phyloP scores from a whole-genome alignment of 2,113 vertebrate species.

The Ondatra zibethicus region DNA sequence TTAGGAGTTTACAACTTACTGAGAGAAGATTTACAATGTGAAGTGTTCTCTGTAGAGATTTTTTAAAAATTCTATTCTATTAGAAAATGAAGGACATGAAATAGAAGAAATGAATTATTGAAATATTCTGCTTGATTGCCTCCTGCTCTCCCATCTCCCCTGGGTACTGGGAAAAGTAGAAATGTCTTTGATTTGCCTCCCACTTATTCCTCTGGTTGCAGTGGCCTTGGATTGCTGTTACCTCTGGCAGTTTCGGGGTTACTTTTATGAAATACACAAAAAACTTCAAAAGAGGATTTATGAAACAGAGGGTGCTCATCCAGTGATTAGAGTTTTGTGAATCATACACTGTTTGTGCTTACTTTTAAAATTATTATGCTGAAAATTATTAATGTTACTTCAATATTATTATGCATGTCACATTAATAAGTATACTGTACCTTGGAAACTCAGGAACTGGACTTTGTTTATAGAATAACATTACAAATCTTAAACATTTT shows the following conservation, averaged over 20 bases:
- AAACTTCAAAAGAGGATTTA: not conserved
- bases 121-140: constrained; percentile 69
- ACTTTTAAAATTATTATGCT: not conserved
- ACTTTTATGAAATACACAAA: constrained; percentile 3
- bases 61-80: constrained; percentile 59
- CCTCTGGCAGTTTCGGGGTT: not conserved
- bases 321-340: not conserved
- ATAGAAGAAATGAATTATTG: constrained; percentile 80
- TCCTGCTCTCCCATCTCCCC: constrained; percentile 24
- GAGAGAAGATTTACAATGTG: constrained; percentile 73
- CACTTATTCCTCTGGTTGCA: not conserved
- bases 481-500: not conserved
- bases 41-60: constrained; percentile 57
- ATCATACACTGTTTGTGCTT: not conserved
- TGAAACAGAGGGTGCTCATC: not conserved
- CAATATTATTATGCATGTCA: not conserved
- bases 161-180: constrained; percentile 4
- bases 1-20: constrained; percentile 69
- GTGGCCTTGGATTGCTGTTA: not conserved
- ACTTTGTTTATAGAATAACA: not conserved
- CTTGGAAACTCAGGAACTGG: not conserved
- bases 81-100: constrained; percentile 74
- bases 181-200: constrained; percentile 26
- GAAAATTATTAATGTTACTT: not conserved
- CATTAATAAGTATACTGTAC: not conserved